These are phyloP conservation scores for Pristionchus exspectatus DNA, from an alignment of 2,888 invertebrate genomes.

Conservation along the genomic window DNA sequence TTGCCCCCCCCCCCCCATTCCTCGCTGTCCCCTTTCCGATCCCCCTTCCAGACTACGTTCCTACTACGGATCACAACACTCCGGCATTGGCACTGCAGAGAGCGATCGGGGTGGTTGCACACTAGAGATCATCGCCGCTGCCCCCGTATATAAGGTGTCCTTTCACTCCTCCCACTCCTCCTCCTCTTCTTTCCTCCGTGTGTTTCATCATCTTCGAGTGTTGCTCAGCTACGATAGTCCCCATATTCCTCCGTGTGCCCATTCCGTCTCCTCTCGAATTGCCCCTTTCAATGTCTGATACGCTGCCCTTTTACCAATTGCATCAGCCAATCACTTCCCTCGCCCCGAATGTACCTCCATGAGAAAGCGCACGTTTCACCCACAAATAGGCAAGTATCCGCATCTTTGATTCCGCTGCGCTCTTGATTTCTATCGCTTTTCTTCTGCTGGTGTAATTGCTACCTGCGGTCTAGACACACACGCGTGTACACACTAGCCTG, in stretches of 20 bases:
- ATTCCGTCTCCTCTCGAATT: neutral
- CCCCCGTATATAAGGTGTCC: neutral
- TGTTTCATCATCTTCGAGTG: neutral
- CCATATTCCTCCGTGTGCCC: neutral
- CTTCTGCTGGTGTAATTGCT: neutral
- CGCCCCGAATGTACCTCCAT: neutral
- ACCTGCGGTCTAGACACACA: neutral
- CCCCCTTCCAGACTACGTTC: conserved; percentile 42
- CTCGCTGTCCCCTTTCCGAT: neutral
- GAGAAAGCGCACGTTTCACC: conserved; percentile 9
- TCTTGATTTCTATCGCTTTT: neutral
- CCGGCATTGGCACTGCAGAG: neutral
- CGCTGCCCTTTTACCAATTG: neutral
- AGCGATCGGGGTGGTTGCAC: neutral
- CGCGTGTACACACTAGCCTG: neutral
- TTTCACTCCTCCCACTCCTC: neutral
- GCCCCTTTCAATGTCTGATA: neutral
- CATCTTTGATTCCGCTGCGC: conserved; percentile 1
- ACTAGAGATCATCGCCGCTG: conserved; percentile 8
- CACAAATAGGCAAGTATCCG: neutral
- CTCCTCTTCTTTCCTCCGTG: neutral
- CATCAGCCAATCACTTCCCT: neutral
- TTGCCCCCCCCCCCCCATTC: conserved; percentile 1
- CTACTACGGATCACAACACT: conserved; percentile 21
- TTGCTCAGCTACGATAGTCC: conserved; percentile 2